phyloP scores from a whole-genome alignment of 2,113 vertebrate species.

The Xenus cinereus region DNA sequence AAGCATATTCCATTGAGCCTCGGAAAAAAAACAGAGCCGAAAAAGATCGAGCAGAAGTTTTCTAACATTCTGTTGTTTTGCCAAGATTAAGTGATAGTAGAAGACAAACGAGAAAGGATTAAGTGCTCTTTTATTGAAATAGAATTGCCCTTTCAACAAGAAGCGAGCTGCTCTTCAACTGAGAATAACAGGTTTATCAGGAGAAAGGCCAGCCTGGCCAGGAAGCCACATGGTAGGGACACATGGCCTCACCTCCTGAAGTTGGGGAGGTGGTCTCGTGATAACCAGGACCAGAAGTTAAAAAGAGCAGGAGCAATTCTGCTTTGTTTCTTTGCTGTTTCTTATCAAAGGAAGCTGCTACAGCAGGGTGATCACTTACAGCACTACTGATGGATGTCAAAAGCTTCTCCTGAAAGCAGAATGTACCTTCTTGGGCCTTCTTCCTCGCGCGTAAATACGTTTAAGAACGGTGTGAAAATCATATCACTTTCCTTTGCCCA shows the following conservation, averaged over 20 bases:
- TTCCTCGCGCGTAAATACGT: neutral
- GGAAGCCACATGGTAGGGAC: neutral
- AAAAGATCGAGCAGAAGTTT: neutral
- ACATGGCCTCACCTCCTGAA: neutral
- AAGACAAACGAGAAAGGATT: slow-evolving; percentile 21
- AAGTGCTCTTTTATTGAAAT: neutral
- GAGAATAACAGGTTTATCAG: neutral
- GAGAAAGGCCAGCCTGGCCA: neutral
- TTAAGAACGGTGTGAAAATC: neutral
- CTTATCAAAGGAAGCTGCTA: neutral
- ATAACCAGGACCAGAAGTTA: neutral
- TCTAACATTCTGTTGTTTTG: slow-evolving; percentile 10
- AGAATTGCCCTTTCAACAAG: neutral
- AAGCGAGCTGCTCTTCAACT: neutral
- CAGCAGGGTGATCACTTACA: neutral
- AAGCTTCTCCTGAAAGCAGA: neutral
- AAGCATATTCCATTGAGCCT: neutral
- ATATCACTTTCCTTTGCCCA: neutral
- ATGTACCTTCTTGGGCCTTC: neutral
- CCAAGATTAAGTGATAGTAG: slow-evolving; percentile 22
- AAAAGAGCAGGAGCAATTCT: neutral
- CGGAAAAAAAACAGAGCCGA: neutral
- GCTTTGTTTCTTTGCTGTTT: neutral
- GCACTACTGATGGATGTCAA: neutral
- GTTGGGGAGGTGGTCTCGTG: neutral